A percentile compares a stretch with the other conserved stretches of the same genome.
phyloP scores from a whole-genome alignment of 2,797 vertebrate species.

The Galaxias olidus region DNA sequence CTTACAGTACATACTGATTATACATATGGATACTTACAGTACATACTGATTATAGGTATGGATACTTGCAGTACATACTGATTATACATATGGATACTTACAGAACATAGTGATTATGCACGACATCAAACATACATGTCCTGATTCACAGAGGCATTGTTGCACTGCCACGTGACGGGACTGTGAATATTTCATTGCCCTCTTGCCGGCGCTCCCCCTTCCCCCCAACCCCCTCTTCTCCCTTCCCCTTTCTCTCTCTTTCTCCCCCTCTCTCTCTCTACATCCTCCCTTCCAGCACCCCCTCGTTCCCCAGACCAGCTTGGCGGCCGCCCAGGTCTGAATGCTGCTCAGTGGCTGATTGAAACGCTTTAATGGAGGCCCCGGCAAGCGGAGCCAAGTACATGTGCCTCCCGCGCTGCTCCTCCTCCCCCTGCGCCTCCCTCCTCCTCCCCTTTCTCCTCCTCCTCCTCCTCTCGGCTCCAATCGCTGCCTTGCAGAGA shows the following conservation, averaged over 20 bases:
- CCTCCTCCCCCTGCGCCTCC: conserved; percentile 38
- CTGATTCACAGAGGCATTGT: no score
- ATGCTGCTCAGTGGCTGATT: conserved; percentile 51
- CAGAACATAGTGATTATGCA: no score
- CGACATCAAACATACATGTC: no score
- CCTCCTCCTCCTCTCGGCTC: conserved; percentile 22
- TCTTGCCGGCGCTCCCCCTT: no score
- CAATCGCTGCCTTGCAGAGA: conserved; percentile 42
- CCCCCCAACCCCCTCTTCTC: neutral
- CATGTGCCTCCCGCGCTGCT: conserved; percentile 40
- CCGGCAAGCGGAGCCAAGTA: conserved; percentile 49
- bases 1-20: no score
- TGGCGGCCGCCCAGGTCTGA: conserved; percentile 39
- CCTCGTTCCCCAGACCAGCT: conserved; percentile 26
- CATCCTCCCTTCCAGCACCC: conserved; percentile 3
- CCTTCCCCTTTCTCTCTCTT: neutral
- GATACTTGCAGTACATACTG: no score
- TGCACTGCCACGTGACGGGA: no score
- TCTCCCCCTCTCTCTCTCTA: neutral
- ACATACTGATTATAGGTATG: no score
- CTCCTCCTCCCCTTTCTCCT: conserved; percentile 34
- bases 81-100: no score
- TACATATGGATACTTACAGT: no score
- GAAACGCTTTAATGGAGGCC: conserved; percentile 57
- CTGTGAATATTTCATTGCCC: no score